Conservation (phyloP, 2,797 vertebrate species). For the Gambelia wislizenii region DNA sequence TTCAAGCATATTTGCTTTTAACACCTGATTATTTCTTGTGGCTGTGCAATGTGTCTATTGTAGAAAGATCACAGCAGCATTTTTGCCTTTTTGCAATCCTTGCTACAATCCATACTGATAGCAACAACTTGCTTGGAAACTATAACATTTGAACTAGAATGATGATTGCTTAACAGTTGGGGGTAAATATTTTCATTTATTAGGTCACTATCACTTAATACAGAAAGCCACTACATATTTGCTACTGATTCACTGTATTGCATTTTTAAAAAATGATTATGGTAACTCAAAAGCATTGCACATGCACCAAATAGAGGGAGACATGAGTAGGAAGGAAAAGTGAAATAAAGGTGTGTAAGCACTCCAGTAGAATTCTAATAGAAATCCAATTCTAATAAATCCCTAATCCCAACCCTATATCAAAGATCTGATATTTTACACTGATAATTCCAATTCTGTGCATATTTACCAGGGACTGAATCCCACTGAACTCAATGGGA, state of each 20-base stretch:
- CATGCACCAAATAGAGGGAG: background rate
- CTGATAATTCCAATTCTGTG: background rate
- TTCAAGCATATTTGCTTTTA: conserved; percentile 13
- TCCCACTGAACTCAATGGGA: background rate
- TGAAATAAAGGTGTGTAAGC: background rate
- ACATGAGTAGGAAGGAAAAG: too few relatives aligned
- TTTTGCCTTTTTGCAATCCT: conserved; percentile 37
- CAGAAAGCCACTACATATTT: conserved; percentile 50
- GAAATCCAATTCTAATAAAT: background rate
- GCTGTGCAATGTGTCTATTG: conserved; percentile 36
- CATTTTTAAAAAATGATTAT: conserved; percentile 24
- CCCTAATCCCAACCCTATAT: background rate
- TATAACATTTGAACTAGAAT: conserved; percentile 66
- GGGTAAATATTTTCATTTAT: conserved; percentile 66
- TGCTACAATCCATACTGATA: conserved; percentile 36
- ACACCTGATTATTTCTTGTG: conserved; percentile 39
- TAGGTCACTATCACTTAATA: conserved; percentile 63
- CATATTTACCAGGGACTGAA: background rate
- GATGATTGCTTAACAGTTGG: conserved; percentile 60
- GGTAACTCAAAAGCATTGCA: conserved; percentile 45
- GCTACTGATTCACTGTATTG: conserved; percentile 25
- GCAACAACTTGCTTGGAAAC: conserved; percentile 55
- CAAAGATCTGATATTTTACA: background rate
- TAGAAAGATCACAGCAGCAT: conserved; percentile 32
- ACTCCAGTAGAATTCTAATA: background rate